Evolutionary conservation across 2,797 vertebrate genomes (phyloP).

Genomic region (Xerus rutilus): DNA sequence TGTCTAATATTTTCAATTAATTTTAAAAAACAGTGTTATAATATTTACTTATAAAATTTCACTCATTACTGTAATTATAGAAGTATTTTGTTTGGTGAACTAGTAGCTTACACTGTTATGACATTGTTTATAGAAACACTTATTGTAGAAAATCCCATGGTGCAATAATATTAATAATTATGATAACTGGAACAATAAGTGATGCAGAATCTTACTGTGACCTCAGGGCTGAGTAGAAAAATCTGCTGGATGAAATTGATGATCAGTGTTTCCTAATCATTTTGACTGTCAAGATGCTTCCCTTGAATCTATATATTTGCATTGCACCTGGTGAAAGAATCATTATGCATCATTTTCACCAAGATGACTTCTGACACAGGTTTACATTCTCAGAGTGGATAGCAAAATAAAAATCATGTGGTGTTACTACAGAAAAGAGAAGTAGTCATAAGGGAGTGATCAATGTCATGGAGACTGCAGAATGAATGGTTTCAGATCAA

Average conservation of each 20-base stretch:
- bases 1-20: background rate
- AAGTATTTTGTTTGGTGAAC: background rate
- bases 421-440: conserved; percentile 46
- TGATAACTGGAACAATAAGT: background rate
- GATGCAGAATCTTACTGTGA: background rate
- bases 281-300: background rate
- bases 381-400: background rate
- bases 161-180: background rate
- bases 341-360: background rate
- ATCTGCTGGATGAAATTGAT: background rate
- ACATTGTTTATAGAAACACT: background rate
- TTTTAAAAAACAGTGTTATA: background rate
- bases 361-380: conserved; percentile 49
- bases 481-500: conserved; percentile 75
- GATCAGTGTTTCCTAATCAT: background rate
- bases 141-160: background rate
- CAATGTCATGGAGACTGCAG: conserved; percentile 51
- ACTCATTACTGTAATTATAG: background rate
- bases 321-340: background rate
- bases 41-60: background rate
- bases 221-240: background rate
- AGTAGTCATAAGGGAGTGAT: conserved; percentile 64
- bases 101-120: background rate
- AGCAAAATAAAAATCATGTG: conserved; percentile 65
- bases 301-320: background rate